Percentiles rank a stretch among this genome's conserved stretches.
phyloP scores from a whole-genome alignment of 2,797 vertebrate species.

The Pseudopleuronectes americanus region DNA sequence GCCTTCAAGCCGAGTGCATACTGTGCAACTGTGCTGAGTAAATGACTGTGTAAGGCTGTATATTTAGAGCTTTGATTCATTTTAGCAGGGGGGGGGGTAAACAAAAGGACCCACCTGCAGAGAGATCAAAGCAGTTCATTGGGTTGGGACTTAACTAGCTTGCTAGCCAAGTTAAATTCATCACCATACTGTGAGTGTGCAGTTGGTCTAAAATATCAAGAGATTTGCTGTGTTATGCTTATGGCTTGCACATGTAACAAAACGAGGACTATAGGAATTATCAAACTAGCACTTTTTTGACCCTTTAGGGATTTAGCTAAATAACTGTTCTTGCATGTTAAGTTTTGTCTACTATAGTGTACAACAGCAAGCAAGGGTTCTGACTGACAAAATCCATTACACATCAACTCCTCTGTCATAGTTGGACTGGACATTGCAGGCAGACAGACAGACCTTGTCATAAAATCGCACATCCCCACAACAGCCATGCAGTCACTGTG shows the following conservation, averaged over 20 bases:
- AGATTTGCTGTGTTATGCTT: background rate
- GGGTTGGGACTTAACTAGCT: background rate
- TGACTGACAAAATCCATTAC: no score
- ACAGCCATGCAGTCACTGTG: no score
- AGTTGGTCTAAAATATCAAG: background rate
- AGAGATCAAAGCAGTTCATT: conserved; percentile 17
- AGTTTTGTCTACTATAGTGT: no score
- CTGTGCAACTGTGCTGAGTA: background rate
- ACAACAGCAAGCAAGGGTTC: background rate
- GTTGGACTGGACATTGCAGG: no score
- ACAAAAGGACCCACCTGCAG: background rate
- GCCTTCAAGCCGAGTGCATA: conserved; percentile 1
- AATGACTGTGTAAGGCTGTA: conserved; percentile 1
- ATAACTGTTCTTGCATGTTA: no score
- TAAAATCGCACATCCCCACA: no score
- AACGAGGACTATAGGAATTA: no score
- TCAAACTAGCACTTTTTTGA: no score
- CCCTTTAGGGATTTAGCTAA: no score
- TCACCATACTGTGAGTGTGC: conserved; percentile 6
- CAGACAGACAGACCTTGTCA: no score
- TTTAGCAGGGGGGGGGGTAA: background rate
- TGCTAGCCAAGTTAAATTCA: background rate
- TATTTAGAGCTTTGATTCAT: background rate
- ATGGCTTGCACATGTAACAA: no score
- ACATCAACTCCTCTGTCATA: no score